Base-by-base conservation (phyloP, 1,140 invertebrate species). In the Trachymyrmex cornetzi region DNA sequence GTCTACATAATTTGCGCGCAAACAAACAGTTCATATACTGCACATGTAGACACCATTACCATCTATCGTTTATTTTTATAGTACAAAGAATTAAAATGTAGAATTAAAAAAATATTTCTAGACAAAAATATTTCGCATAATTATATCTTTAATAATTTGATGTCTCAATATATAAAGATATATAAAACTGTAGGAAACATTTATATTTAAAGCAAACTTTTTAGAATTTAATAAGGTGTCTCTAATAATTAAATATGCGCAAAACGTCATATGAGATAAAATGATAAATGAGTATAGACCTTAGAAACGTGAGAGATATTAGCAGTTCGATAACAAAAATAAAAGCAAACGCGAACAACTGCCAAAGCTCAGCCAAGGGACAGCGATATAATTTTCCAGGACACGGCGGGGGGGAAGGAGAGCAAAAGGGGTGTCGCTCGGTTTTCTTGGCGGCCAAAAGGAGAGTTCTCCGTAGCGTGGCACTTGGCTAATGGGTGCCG, bases 401-500 rank as follows among this genome's bases (percentile, higher is more conserved):
- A 61, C 34, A 27, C 4, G 22, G 7, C 59, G 22, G 57, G 16
- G 50, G 5, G 19, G 19, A 19, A 19, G 6, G 38, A 44, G 38
- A 44, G 12, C 57, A 57, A 53, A 19, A 63, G 64, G 71, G 75
- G 79, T 77, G 19, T 88, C 90, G 79, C 88, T 80, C 85, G 87
- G 94, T 94, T 95, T 95, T 93, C 94, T 95, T 93, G 94, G 94
- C 95, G 94, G 94, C 91, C 93, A 95, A 95, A 95, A 95, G 94
- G 94, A 95, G 94, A 91, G 90, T 91, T 92, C 87, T 74, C 87
- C 85, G 90, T 92, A 92, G 92, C 87, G 88, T 93, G 93, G 94
- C 93, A 95, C 94, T 95, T 93, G 94, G 94, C 94, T 95, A 95
- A 95, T 95, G 95, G 95, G 95, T 95, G 93, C 94, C 88, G 92